Base-by-base conservation (phyloP, 2,113 vertebrate species). In the Limnothrissa miodon region DNA sequence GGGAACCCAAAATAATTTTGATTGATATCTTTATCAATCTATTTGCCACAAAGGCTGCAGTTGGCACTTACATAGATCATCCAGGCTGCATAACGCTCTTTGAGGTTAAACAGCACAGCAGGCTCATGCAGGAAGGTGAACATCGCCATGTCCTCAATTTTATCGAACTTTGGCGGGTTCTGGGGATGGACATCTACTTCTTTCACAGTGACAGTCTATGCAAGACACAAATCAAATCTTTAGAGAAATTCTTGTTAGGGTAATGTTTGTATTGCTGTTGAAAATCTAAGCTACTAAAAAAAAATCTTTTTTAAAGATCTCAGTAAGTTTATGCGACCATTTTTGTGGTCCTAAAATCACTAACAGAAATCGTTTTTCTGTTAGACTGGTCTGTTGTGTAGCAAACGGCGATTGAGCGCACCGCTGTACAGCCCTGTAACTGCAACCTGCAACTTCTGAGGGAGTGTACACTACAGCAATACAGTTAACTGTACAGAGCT, bases 111-210 rank as follows among this genome's bases (percentile, higher is more conserved):
- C 84, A 96, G 92, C 87, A 96, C 95, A 0, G 95, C 93, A 0
- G 95, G 95, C 85, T 96, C 95, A 0, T 96, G 93, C 84, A 96
- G 91, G 86, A 96, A 96, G 82, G 95, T 96, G 85, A 96, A 90
- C 95, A 96, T 96, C 78, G 95, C 95, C 95, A 96, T 96, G 91
- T 96, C 95, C 79, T 96, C 95, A 1, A 94, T 95, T 90, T 93
- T 94, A 93, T 93, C 91, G 0, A 95, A 96, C 87, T 96, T 96
- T 84, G 95, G 96, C 0, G 96, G 96, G 87, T 97, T 97, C 92
- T 96, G 95, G 85, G 95, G 95, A 84, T 95, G 92, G 83, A 96
- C 36, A 39, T 94, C 93, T 1, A 83, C 86, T 79, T 96, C 96
- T 87, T 96, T 97, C 36, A 94, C 93, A 0, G 92, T 94, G 36